These are phyloP conservation scores for Diglossa cyanea DNA, from an alignment of 2,797 vertebrate species.

Conservation along the genomic window DNA sequence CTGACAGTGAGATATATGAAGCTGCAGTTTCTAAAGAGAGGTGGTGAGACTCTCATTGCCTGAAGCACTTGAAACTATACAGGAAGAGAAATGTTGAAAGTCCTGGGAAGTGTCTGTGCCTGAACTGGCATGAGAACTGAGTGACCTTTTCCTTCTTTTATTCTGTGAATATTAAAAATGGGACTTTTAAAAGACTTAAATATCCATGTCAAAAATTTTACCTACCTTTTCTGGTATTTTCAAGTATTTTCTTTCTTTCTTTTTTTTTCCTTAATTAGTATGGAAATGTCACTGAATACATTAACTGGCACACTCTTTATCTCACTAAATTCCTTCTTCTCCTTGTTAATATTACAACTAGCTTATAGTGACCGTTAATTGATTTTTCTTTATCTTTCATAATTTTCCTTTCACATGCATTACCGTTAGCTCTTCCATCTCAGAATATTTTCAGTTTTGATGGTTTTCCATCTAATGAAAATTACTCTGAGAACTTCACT, in stretches of 20 bases:
- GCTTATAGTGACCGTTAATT: background rate
- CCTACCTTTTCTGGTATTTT: conserved; percentile 2
- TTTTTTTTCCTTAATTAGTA: background rate
- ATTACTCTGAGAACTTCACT: background rate
- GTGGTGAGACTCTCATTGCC: background rate
- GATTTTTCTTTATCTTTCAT: conserved; percentile 13
- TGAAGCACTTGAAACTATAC: background rate
- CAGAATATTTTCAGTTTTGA: background rate
- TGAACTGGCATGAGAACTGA: conserved; percentile 26
- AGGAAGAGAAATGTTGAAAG: conserved; percentile 5
- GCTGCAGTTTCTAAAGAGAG: background rate
- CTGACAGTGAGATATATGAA: background rate
- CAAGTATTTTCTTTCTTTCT: background rate
- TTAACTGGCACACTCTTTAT: conserved; percentile 10
- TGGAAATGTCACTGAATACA: conserved; percentile 51
- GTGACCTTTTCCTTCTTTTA: conserved; percentile 43
- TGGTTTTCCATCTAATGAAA: background rate
- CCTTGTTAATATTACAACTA: background rate
- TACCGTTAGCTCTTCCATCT: background rate
- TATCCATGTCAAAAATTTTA: conserved; percentile 33
- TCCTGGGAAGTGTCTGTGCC: background rate
- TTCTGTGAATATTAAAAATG: conserved; percentile 24
- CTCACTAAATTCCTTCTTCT: conserved; percentile 7
- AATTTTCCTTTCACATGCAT: background rate
- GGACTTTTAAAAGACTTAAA: background rate